Conservation (phyloP, 2,888 invertebrate genomes). For the Amphipoea oculea region DNA sequence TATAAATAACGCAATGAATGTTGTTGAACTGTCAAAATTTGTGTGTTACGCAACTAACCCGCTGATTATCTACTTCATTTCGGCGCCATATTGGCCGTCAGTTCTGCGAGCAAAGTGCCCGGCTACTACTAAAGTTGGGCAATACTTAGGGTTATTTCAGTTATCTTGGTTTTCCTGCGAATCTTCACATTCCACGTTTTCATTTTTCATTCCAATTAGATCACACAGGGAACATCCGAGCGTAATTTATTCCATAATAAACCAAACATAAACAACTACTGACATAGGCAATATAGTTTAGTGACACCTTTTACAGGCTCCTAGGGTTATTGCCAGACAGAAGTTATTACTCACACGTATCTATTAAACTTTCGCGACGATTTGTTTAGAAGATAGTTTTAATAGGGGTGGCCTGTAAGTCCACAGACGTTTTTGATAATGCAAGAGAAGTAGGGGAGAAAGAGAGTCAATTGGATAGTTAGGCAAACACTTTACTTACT, state of each 20-base stretch:
- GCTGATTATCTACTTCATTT: not conserved
- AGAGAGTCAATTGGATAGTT: too few relatives aligned
- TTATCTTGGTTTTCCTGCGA: not conserved
- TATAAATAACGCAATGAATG: too few relatives aligned
- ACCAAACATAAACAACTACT: not conserved
- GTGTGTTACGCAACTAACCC: not conserved
- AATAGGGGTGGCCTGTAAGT: not conserved
- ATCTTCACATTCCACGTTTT: not conserved
- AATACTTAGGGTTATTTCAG: too few relatives aligned
- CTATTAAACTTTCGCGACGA: not conserved
- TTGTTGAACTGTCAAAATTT: not conserved
- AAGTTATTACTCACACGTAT: not conserved
- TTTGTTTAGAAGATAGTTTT: slow-evolving; percentile 18
- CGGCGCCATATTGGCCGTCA: not conserved
- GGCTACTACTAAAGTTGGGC: not conserved
- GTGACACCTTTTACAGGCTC: not conserved
- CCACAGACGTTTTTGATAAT: too few relatives aligned
- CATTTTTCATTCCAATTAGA: too few relatives aligned
- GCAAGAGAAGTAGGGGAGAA: too few relatives aligned
- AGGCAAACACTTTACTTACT: too few relatives aligned
- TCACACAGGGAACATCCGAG: too few relatives aligned
- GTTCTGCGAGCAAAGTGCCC: not conserved
- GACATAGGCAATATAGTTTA: not conserved
- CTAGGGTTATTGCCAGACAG: not conserved
- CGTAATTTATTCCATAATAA: not conserved